These are phyloP conservation scores for Leucozona laternaria DNA, from an alignment of 2,888 invertebrate species.

Conservation along the genomic window DNA sequence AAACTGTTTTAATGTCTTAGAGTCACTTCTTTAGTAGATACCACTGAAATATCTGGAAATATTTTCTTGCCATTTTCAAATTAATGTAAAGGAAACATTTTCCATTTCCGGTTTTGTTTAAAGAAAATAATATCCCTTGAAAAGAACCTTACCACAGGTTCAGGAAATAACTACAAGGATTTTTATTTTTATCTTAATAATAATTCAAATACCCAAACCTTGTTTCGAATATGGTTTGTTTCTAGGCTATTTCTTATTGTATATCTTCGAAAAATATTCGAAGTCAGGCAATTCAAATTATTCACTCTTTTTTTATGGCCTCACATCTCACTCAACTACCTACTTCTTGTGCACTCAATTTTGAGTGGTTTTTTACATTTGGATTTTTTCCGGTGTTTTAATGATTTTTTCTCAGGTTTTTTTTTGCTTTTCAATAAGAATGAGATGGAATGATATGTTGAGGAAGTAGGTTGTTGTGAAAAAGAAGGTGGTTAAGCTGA, in stretches of 20 bases:
- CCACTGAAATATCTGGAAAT: too few species aligned
- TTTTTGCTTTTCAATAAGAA: constrained; percentile 61
- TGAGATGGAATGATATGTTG: constrained; percentile 63
- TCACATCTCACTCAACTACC: not conserved
- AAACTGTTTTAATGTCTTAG: too few species aligned
- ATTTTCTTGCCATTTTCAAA: not conserved
- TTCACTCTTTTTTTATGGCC: not conserved
- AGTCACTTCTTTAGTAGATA: too few species aligned
- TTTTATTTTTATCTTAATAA: not conserved
- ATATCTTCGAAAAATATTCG: constrained; percentile 42
- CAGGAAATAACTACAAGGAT: constrained; percentile 40
- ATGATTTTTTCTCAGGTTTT: constrained; percentile 56
- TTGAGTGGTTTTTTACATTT: constrained; percentile 56
- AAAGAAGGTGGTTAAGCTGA: constrained; percentile 17
- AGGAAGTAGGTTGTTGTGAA: constrained; percentile 46
- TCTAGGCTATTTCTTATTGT: not conserved
- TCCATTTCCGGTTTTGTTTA: not conserved
- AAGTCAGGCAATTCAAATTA: constrained; percentile 5
- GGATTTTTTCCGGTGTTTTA: constrained; percentile 30
- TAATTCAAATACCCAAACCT: constrained; percentile 13
- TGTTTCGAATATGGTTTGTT: constrained; percentile 37
- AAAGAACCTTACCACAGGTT: constrained; percentile 20
- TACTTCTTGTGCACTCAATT: constrained; percentile 41
- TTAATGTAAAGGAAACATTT: not conserved
- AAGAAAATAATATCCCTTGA: not conserved